phyloP scores from a whole-genome alignment of 2,113 vertebrate genomes.

The Rhodinocichla rosea region DNA sequence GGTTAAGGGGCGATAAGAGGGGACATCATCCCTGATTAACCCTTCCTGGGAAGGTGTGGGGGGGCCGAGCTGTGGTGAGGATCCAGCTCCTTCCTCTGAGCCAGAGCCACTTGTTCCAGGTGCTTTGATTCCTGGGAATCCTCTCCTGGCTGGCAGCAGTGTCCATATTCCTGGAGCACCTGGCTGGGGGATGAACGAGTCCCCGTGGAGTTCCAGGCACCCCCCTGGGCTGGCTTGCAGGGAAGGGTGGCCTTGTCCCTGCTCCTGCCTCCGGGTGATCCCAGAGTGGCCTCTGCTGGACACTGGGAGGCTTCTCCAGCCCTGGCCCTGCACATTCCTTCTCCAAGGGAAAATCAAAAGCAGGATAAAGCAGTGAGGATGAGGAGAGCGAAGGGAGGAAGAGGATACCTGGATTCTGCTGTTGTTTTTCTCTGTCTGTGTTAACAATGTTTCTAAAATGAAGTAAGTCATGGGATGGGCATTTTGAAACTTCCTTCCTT shows the following conservation, averaged over 20 bases:
- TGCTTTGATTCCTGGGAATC: background rate
- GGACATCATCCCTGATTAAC: accelerated
- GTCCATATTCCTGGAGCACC: accelerated
- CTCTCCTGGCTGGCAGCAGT: background rate
- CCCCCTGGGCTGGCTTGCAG: background rate
- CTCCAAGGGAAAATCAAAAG: background rate
- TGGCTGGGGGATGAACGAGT: accelerated
- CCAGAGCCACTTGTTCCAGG: background rate
- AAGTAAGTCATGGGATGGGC: background rate
- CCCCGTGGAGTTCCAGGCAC: accelerated
- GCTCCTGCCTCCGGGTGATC: background rate
- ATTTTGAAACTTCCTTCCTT: background rate
- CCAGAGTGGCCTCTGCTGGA: constrained; percentile 10
- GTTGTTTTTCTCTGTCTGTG: background rate
- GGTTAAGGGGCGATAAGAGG: accelerated
- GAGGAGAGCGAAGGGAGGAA: background rate
- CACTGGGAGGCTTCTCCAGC: background rate
- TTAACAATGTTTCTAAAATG: background rate
- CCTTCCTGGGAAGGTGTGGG: background rate
- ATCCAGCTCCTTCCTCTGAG: background rate
- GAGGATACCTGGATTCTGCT: background rate
- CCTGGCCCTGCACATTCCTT: background rate
- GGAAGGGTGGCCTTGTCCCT: background rate
- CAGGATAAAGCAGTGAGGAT: background rate
- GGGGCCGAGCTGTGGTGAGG: accelerated